Evolutionary conservation across 2,888 invertebrate species (phyloP).

Genomic region (Epinotia demarniana): DNA sequence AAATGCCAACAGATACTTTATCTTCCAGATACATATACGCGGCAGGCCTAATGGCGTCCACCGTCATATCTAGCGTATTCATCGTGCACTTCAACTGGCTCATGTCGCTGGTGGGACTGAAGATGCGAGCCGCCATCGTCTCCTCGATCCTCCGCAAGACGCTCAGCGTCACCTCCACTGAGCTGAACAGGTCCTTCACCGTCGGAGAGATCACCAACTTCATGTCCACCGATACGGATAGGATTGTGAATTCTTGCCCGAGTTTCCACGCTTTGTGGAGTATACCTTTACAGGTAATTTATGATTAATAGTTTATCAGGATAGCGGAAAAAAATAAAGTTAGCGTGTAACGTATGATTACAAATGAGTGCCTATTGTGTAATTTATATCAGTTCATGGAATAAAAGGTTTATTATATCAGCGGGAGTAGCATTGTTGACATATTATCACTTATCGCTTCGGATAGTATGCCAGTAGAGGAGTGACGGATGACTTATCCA

Average conservation of each 20-base stretch:
- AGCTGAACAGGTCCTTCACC: slow-evolving; percentile 75
- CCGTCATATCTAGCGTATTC: slow-evolving; percentile 87
- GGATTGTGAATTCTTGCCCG: slow-evolving; percentile 97
- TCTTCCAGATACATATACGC: slow-evolving; percentile 71
- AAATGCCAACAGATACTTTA: not conserved
- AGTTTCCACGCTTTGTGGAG: slow-evolving; percentile 99
- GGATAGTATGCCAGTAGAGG: too few relatives aligned
- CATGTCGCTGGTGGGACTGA: slow-evolving; percentile 92
- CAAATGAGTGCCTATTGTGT: too few relatives aligned
- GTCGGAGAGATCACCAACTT: slow-evolving; percentile 97
- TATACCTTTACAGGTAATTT: slow-evolving; percentile 92
- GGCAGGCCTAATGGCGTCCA: slow-evolving; percentile 76
- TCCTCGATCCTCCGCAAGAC: slow-evolving; percentile 87
- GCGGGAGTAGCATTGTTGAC: too few relatives aligned
- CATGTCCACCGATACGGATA: slow-evolving; percentile 98
- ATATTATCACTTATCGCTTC: too few relatives aligned
- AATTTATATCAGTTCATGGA: too few relatives aligned
- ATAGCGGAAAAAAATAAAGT: too few relatives aligned
- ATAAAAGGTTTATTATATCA: too few relatives aligned
- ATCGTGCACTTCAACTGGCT: slow-evolving; percentile 96
- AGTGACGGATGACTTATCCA: too few relatives aligned
- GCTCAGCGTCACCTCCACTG: slow-evolving; percentile 78
- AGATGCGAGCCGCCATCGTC: slow-evolving; percentile 94
- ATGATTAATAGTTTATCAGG: not conserved
- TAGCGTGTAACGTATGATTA: too few relatives aligned